Base-by-base conservation (phyloP, 2,113 vertebrate species). In the Ammodytes marinus region DNA sequence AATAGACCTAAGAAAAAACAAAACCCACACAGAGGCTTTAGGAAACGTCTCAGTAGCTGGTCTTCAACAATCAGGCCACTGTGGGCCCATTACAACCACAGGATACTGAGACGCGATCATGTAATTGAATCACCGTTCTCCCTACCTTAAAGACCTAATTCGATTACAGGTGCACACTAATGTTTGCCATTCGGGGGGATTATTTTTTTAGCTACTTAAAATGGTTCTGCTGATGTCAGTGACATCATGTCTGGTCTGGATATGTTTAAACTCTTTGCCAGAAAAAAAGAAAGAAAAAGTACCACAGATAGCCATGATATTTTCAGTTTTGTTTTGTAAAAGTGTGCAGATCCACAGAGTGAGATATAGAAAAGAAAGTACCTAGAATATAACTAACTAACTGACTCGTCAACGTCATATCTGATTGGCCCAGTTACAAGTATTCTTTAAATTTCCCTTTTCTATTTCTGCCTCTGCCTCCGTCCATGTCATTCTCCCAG, bases 191-290 rank as follows among this genome's bases (percentile, higher is more conserved):
- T 58, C 39, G n/a, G 19, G 53, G 53, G 39, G 47, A 3, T 55
- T 57, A 50, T 75, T 69, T 6, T 79, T 27, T n/a, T 27, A 72
- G 79, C 55, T 74, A 69, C 65, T 80, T 69, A 4, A 65, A 69
- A 76, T 80, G 53, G 35, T 69, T 76, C 66, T 77, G 45, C 61
- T 74, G 64, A 78, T 66, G 66, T 74, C 75, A 45, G 52, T 90
- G 88, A 89, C 87, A 86, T 86, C 90, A 88, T 80, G 90, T 91
- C 82, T 89, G 40, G n/a, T 59, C 64, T 46, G 79, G 43, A 45
- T 40, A 9, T 46, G 60, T 39, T 83, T 75, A 65, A 54, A 65
- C 39, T 46, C 27, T 73, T 50, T 47, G 57, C 54, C 80, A 74
- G 76, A 17, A 52, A 40, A n/a, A 35, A 46, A 19, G 11, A 45